phyloP scores from a whole-genome alignment of 2,113 vertebrate species.

The Rousettus leschenaultii region DNA sequence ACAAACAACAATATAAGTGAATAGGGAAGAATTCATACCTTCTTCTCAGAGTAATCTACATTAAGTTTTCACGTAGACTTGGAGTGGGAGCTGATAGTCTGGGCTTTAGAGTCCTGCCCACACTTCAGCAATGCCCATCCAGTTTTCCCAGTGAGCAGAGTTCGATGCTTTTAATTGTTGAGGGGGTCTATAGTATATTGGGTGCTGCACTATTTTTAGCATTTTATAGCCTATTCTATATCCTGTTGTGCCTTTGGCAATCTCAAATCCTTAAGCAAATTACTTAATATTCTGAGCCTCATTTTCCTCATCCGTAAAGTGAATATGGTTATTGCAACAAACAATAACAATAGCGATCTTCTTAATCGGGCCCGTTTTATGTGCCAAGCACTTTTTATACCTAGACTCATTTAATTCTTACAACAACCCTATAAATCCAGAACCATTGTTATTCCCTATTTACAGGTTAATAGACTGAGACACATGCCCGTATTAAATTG shows the following conservation, averaged over 20 bases:
- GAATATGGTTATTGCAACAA: neutral
- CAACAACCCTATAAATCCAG: too few relatives aligned
- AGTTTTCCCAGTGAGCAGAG: neutral
- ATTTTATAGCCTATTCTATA: neutral
- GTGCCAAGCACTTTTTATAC: neutral
- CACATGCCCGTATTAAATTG: too few relatives aligned
- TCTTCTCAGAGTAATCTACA: neutral
- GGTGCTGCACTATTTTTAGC: neutral
- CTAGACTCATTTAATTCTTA: neutral
- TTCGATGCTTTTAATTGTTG: neutral
- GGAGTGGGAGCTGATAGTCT: too few relatives aligned
- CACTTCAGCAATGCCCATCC: neutral
- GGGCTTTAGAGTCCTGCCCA: neutral
- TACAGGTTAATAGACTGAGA: neutral
- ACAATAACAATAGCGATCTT: neutral
- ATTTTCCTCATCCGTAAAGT: neutral
- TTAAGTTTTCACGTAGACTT: accelerated
- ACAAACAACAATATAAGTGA: too few relatives aligned
- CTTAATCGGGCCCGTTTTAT: neutral
- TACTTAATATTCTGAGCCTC: neutral
- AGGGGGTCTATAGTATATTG: accelerated
- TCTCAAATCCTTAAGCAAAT: neutral
- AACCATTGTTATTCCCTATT: neutral
- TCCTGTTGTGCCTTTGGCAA: neutral
- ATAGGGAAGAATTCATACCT: neutral